Conservation (phyloP, 2,888 invertebrate genomes). For the Phorcus lineatus region DNA sequence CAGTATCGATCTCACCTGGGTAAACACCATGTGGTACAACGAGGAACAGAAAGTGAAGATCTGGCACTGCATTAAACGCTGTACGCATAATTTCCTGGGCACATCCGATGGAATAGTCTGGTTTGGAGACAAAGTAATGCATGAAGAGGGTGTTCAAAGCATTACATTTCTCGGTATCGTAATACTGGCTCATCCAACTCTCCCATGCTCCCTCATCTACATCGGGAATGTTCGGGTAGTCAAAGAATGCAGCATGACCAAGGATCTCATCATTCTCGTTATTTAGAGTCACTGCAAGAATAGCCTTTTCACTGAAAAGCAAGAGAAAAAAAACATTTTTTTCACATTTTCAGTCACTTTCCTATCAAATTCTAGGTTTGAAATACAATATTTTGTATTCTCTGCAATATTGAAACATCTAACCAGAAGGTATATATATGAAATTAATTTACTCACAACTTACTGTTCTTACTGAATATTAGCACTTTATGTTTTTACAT, state of each 20-base stretch:
- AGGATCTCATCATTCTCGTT: constrained; percentile 73
- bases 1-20: constrained; percentile 59
- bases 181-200: constrained; percentile 62
- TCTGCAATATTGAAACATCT: too few relatives aligned
- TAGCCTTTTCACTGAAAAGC: constrained; percentile 71
- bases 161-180: constrained; percentile 54
- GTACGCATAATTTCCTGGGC: constrained; percentile 73
- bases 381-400: too few relatives aligned
- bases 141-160: constrained; percentile 73
- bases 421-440: too few relatives aligned
- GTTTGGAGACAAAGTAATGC: constrained; percentile 74
- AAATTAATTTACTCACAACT: too few relatives aligned
- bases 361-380: not conserved
- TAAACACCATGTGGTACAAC: constrained; percentile 67
- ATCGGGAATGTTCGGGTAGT: constrained; percentile 70
- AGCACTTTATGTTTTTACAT: not conserved
- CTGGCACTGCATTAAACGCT: constrained; percentile 74
- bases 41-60: constrained; percentile 72
- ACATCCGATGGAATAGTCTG: constrained; percentile 72
- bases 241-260: constrained; percentile 75
- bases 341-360: not conserved
- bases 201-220: constrained; percentile 72
- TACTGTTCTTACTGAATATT: too few relatives aligned
- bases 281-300: constrained; percentile 72
- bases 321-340: not conserved